Evolutionary conservation across 1,140 invertebrate genomes (phyloP), one percentile per base, ranked within the genome.

Genomic region (Aphis gossypii): DNA sequence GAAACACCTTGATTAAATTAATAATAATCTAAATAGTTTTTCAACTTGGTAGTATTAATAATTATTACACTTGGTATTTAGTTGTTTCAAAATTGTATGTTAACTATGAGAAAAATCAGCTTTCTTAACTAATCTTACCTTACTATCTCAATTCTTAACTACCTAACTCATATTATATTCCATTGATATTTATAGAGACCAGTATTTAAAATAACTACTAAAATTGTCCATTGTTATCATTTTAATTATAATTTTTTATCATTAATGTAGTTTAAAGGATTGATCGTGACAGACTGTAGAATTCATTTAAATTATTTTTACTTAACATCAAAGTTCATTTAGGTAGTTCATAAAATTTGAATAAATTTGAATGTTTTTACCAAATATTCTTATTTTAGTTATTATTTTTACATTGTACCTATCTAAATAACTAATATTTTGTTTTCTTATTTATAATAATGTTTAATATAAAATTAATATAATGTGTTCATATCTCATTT

Each of bases 401-500:
- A 60, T 44, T 90, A 90, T 90, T 41, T 88, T 90, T 46, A 60
- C 41, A 18, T 41, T 54, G 38, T 25, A 90, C 11, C 38, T 68
- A 90, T 7, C 23, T 89, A 89, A 89, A 56, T 68, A 90, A 44
- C 38, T 89, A 89, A 89, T 89, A 38, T 90, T 21, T 44, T 90
- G 14, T 44, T 90, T 90, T 60, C 3, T 44, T 38, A 38, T 54
- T 54, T 90, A 56, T 56, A 7, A 56, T 25, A 38, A 90, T 56
- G 88, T 89, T 30, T 38, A 14, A 90, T 30, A 60, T 30, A 25
- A 54, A 89, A 14, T 89, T 11, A 41, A 90, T 54, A 51, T 56
- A 68, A 90, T 90, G 89, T 90, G 56, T 68, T 90, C 89, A 68
- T 68, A 68, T 90, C 38, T 90, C 38, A 54, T 56, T 68, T 44